A percentile compares a stretch with the other conserved stretches of the same genome.
These are phyloP conservation scores for Eptesicus fuscus DNA, from an alignment of 2,113 vertebrate species.

Conservation along the genomic window DNA sequence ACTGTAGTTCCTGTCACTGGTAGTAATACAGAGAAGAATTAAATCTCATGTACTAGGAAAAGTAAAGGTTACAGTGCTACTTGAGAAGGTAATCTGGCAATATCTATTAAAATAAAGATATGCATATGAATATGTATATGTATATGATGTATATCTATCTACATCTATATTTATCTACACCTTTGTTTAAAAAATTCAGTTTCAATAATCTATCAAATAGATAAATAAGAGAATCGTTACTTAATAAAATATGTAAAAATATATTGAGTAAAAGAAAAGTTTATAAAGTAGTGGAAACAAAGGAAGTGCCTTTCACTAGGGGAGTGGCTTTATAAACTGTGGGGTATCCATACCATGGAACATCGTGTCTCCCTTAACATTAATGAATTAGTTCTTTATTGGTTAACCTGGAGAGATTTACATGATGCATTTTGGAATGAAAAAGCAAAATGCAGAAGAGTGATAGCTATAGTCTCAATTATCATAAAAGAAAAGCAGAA, in stretches of 20 bases:
- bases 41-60: background rate
- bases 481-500: background rate
- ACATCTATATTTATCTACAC: too few relatives aligned
- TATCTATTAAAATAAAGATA: background rate
- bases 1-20: background rate
- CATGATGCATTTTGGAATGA: background rate
- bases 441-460: background rate
- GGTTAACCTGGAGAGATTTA: background rate
- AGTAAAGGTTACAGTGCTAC: background rate
- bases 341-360: background rate
- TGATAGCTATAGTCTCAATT: background rate
- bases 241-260: background rate
- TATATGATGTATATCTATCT: too few relatives aligned
- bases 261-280: background rate
- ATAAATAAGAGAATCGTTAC: background rate
- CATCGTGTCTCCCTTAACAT: background rate
- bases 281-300: background rate
- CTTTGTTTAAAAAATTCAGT: background rate
- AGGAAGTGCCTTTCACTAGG: background rate
- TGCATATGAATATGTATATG: too few relatives aligned
- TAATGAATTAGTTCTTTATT: background rate
- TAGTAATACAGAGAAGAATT: background rate
- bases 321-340: background rate
- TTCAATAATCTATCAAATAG: background rate
- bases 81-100: background rate